Evolutionary conservation across 1,140 invertebrate genomes (phyloP).

Genomic region (Nasonia giraulti): DNA sequence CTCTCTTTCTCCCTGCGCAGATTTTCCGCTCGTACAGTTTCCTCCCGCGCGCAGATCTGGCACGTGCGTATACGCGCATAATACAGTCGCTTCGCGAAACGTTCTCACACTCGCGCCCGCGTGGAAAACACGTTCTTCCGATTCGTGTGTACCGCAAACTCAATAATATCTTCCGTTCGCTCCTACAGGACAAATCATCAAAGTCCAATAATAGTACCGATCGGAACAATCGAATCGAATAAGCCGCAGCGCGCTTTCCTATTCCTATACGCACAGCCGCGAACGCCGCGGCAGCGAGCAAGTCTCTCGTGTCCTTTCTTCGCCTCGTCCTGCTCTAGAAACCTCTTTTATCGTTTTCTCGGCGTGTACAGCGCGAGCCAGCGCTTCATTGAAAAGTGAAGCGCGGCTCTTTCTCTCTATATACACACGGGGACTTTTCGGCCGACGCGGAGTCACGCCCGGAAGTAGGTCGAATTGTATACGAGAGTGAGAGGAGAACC

Average conservation of each 20-base stretch:
- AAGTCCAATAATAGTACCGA: too few species aligned
- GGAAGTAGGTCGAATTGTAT: conserved; percentile 59
- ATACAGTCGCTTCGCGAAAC: neutral
- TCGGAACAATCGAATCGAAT: too few species aligned
- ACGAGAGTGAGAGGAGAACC: conserved; percentile 19
- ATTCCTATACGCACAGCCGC: too few species aligned
- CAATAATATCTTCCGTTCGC: too few species aligned
- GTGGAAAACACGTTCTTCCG: neutral
- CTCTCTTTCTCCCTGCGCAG: too few species aligned
- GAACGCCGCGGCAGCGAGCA: too few species aligned
- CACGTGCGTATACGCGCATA: neutral
- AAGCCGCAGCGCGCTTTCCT: neutral
- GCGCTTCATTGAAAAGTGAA: conserved; percentile 41
- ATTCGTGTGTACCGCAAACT: neutral
- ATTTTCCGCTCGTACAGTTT: neutral
- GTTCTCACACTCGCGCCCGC: neutral
- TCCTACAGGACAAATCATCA: too few species aligned
- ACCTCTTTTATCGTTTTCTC: conserved; percentile 38
- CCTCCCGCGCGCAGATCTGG: neutral
- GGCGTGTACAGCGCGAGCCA: neutral
- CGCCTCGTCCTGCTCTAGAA: conserved; percentile 48
- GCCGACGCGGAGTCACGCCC: conserved; percentile 45
- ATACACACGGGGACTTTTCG: neutral
- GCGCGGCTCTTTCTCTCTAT: conserved; percentile 10
- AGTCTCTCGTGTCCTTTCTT: neutral